phyloP scores from a whole-genome alignment of 2,888 invertebrate genomes.

The Stegophylla sp. region DNA sequence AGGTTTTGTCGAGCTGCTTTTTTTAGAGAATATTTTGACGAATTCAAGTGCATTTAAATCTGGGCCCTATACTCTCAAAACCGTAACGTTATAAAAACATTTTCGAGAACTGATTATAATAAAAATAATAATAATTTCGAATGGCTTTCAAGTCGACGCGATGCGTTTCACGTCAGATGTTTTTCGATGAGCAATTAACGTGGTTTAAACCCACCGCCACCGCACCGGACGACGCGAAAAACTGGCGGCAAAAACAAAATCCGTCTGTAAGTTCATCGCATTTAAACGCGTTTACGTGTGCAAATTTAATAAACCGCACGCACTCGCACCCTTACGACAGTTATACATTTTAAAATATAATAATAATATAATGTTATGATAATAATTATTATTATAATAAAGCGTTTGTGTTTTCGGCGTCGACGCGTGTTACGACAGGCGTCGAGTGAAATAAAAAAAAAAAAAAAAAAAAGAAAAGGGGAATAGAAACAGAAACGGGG shows the following conservation, averaged over 20 bases:
- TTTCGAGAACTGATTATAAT: no score
- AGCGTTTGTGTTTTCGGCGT: slow-evolving; percentile 26
- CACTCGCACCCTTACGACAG: neutral
- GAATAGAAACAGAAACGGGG: no score
- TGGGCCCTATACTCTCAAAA: no score
- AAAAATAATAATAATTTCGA: neutral
- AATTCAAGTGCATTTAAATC: no score
- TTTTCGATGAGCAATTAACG: slow-evolving; percentile 36
- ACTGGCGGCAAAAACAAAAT: neutral
- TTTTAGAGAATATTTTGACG: no score
- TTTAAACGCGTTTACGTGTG: slow-evolving; percentile 39
- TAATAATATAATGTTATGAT: no score
- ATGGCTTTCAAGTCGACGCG: no score
- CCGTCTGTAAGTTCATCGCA: slow-evolving; percentile 4
- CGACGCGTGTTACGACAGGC: neutral
- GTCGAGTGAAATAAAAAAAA: neutral
- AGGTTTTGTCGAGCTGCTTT: no score
- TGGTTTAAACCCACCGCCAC: neutral
- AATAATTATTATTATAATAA: slow-evolving; percentile 3
- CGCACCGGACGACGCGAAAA: neutral
- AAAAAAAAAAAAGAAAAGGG: slow-evolving; percentile 1
- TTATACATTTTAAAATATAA: neutral
- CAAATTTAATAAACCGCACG: slow-evolving; percentile 27
- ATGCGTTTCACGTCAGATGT: neutral
- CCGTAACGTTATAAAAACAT: no score